Conservation (phyloP, 2,888 invertebrate genomes). For the Balanococcus diminutus region DNA sequence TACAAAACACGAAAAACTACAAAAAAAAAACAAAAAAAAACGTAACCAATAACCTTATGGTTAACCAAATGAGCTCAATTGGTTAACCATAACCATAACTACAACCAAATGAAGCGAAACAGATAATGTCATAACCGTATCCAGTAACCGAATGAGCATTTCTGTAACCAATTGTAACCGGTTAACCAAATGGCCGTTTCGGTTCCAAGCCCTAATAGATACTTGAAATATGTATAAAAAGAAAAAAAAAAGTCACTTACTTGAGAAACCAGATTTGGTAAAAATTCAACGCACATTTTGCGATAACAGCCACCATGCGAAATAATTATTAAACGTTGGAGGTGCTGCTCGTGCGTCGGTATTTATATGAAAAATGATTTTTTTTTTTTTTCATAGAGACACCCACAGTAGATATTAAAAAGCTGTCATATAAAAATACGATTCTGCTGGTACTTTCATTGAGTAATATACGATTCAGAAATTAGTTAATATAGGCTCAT, state of each 20-base stretch:
- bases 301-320: not conserved
- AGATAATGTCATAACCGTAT: too few relatives aligned
- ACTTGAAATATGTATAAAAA: not conserved
- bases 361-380: not conserved
- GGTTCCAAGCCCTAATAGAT: too few relatives aligned
- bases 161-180: too few relatives aligned
- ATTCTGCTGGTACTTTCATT: constrained; percentile 39
- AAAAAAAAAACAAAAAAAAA: too few relatives aligned
- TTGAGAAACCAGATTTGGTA: not conserved
- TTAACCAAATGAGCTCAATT: too few relatives aligned
- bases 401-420: constrained; percentile 22
- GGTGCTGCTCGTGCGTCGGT: not conserved
- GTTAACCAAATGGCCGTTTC: too few relatives aligned
- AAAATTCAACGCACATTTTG: not conserved
- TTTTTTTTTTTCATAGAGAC: not conserved
- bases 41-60: too few relatives aligned
- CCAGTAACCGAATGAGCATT: too few relatives aligned
- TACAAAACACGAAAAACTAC: too few relatives aligned
- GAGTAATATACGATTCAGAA: constrained; percentile 34
- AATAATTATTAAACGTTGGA: not conserved
- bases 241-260: not conserved
- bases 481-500: constrained; percentile 11
- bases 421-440: constrained; percentile 17
- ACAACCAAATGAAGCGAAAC: too few relatives aligned
- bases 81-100: too few relatives aligned